Conservation (phyloP, 2,888 invertebrate genomes). For the Aporophyla nigra region DNA sequence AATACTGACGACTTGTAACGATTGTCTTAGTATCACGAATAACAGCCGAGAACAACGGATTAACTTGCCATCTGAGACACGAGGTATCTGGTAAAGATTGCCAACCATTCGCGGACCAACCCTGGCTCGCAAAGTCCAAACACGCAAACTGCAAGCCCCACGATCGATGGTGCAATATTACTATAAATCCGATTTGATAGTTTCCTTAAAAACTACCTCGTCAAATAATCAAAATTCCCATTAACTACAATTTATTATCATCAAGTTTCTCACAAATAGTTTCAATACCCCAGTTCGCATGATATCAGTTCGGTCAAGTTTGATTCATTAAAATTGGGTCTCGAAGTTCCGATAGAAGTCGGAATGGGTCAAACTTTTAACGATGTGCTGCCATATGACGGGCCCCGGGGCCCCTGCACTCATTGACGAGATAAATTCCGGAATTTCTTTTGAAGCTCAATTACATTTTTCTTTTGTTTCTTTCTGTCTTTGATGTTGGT, state of each 20-base stretch:
- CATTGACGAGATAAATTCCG: slow-evolving; percentile 34
- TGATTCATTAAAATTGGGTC: slow-evolving; percentile 65
- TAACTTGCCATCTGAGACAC: too few species aligned
- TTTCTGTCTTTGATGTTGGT: not conserved
- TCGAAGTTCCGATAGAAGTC: slow-evolving; percentile 43
- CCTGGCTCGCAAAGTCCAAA: too few species aligned
- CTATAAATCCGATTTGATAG: too few species aligned
- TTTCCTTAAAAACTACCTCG: not conserved
- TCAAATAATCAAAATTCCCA: not conserved
- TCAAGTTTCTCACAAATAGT: slow-evolving; percentile 50
- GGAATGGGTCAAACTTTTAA: slow-evolving; percentile 60
- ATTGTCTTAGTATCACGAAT: too few species aligned
- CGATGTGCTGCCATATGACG: slow-evolving; percentile 55
- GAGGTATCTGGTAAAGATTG: too few species aligned
- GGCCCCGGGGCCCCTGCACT: slow-evolving; percentile 11
- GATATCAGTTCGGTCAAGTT: slow-evolving; percentile 60
- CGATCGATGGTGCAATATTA: too few species aligned
- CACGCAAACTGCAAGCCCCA: too few species aligned
- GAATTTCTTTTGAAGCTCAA: slow-evolving; percentile 38
- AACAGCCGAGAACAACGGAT: too few species aligned
- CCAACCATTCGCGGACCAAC: too few species aligned
- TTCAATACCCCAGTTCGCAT: slow-evolving; percentile 16
- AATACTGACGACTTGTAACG: too few species aligned
- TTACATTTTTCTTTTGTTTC: slow-evolving; percentile 22
- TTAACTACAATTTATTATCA: slow-evolving; percentile 42